Evolutionary conservation across 2,888 invertebrate species (phyloP).

Genomic region (Xylota sylvarum): DNA sequence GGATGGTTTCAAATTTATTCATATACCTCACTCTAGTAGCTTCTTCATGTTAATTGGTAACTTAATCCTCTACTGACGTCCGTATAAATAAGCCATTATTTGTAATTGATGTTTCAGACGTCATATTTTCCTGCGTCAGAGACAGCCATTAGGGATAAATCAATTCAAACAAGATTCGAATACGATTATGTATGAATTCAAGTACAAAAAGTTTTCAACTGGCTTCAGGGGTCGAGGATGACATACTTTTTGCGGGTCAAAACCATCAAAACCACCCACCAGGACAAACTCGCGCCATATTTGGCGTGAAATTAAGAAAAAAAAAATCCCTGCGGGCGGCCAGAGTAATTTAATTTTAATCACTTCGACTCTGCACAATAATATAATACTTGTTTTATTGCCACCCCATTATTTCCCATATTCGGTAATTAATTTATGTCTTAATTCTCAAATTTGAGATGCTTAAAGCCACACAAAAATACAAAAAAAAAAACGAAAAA

Average conservation of each 20-base stretch:
- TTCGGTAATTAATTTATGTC: slow-evolving; percentile 53
- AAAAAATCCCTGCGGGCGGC: background rate
- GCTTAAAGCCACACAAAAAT: background rate
- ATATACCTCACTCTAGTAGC: slow-evolving; percentile 6
- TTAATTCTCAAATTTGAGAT: slow-evolving; percentile 24
- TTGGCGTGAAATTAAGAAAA: background rate
- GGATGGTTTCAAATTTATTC: slow-evolving; percentile 26
- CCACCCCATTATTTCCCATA: slow-evolving; percentile 35
- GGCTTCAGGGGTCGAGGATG: slow-evolving; percentile 12
- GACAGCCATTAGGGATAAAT: background rate
- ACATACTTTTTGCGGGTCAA: background rate
- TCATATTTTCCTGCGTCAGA: slow-evolving; percentile 31
- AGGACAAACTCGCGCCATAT: background rate
- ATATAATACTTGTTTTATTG: slow-evolving; percentile 6
- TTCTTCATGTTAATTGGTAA: slow-evolving; percentile 20
- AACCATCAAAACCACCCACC: background rate
- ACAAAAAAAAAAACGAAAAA: background rate
- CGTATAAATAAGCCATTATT: slow-evolving; percentile 51
- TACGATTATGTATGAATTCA: background rate
- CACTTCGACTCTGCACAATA: slow-evolving; percentile 2
- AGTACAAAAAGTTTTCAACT: background rate
- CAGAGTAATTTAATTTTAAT: slow-evolving; percentile 33
- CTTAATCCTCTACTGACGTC: slow-evolving; percentile 56
- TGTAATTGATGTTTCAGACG: slow-evolving; percentile 36
- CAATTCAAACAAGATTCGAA: slow-evolving; percentile 12